phyloP scores from a whole-genome alignment of 2,113 vertebrate species.

The Apteryx owenii region DNA sequence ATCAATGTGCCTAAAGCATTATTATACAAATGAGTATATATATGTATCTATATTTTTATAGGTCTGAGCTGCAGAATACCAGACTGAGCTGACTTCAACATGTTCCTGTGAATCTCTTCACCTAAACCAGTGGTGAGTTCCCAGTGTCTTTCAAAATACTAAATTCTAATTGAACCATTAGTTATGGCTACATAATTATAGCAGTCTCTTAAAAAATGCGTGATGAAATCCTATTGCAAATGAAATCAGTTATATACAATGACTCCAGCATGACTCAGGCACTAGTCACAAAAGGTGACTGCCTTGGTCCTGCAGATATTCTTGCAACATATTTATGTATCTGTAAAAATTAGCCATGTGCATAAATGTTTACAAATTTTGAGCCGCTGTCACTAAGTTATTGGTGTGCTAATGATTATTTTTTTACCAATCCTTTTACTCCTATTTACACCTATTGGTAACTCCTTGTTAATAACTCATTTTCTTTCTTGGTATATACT shows the following conservation, averaged over 20 bases:
- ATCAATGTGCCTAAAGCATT: neutral
- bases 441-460: neutral
- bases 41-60: neutral
- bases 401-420: neutral
- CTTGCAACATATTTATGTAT: neutral
- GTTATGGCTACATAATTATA: neutral
- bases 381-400: neutral
- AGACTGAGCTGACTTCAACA: neutral
- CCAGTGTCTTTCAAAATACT: neutral
- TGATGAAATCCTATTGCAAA: neutral
- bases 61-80: neutral
- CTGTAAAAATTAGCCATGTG: neutral
- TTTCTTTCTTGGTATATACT: neutral
- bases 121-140: neutral
- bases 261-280: neutral
- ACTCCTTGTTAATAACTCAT: neutral
- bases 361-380: neutral
- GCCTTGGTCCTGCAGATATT: neutral
- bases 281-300: neutral
- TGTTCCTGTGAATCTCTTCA: neutral
- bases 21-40: neutral
- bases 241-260: neutral
- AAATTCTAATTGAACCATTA: neutral
- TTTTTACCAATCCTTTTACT: neutral
- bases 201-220: neutral